A percentile compares a stretch with the other conserved stretches of the same genome.
phyloP scores from a whole-genome alignment of 2,113 vertebrate genomes.

The Tachycineta bicolor region DNA sequence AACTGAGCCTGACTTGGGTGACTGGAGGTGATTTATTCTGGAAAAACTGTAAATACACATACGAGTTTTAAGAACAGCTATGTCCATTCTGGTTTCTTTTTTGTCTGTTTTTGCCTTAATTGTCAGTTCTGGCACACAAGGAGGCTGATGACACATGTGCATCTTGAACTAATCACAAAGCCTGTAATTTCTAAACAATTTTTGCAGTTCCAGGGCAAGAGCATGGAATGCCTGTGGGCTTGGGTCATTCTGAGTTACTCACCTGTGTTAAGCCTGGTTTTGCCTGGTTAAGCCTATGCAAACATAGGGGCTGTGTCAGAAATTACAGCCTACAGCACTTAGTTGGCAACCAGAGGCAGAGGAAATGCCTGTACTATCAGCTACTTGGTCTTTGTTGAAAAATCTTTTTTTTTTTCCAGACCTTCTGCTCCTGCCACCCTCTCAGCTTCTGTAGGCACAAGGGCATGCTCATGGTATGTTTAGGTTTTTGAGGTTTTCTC shows the following conservation, averaged over 20 bases:
- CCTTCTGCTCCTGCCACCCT: neutral
- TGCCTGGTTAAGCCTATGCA: too few species aligned
- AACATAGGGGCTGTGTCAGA: neutral
- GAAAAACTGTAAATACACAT: neutral
- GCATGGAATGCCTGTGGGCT: neutral
- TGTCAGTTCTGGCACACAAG: neutral
- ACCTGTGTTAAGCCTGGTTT: neutral
- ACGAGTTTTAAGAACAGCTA: rapidly evolving
- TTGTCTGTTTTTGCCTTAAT: rapidly evolving
- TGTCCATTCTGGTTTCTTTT: neutral
- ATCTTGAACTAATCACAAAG: neutral
- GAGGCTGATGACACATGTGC: neutral
- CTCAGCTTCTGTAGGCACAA: neutral
- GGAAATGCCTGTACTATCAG: neutral
- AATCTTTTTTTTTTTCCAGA: neutral
- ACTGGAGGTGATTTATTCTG: neutral
- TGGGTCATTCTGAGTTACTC: neutral
- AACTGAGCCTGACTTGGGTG: neutral
- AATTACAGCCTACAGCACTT: neutral
- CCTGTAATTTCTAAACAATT: neutral
- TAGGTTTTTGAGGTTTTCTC: conserved; percentile 32
- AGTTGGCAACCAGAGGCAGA: neutral
- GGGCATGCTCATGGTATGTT: neutral
- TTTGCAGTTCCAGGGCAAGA: neutral
- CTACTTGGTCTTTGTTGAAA: neutral